These are phyloP conservation scores for Cryptus viduatorius DNA, from an alignment of 2,888 invertebrate species.

Conservation along the genomic window DNA sequence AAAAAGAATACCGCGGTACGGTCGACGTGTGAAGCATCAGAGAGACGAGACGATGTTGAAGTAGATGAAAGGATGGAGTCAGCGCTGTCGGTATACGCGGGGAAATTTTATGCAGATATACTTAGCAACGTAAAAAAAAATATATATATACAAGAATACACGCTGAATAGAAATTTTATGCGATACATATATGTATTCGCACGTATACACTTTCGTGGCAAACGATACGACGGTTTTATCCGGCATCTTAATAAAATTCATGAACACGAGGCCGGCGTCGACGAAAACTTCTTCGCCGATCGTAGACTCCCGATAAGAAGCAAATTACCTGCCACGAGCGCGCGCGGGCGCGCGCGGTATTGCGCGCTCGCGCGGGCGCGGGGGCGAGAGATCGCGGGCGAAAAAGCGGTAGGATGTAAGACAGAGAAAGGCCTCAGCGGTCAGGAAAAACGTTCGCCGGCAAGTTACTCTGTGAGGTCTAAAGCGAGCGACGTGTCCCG, in stretches of 20 bases:
- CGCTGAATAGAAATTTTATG: background rate
- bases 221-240: slow-evolving; percentile 74
- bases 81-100: slow-evolving; percentile 41
- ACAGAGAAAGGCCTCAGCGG: slow-evolving; percentile 31
- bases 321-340: slow-evolving; percentile 79
- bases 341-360: slow-evolving; percentile 53
- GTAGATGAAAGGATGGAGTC: slow-evolving; percentile 55
- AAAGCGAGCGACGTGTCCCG: slow-evolving; percentile 31
- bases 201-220: slow-evolving; percentile 47
- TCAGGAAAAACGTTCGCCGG: slow-evolving; percentile 63
- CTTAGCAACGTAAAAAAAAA: slow-evolving; percentile 9
- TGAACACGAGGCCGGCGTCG: slow-evolving; percentile 79
- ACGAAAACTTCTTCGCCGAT: slow-evolving; percentile 81
- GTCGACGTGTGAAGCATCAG: slow-evolving; percentile 50
- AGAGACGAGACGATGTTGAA: slow-evolving; percentile 28
- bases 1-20: background rate
- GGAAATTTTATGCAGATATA: slow-evolving; percentile 55
- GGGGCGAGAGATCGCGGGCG: slow-evolving; percentile 33
- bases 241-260: slow-evolving; percentile 82
- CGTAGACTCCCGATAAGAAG: slow-evolving; percentile 81
- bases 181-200: slow-evolving; percentile 11
- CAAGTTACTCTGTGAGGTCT: slow-evolving; percentile 42
- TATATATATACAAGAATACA: background rate
- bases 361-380: slow-evolving; percentile 44
- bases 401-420: slow-evolving; percentile 39